Evolutionary conservation across 2,113 vertebrate species (phyloP).

Genomic region (Pygoscelis adeliae): DNA sequence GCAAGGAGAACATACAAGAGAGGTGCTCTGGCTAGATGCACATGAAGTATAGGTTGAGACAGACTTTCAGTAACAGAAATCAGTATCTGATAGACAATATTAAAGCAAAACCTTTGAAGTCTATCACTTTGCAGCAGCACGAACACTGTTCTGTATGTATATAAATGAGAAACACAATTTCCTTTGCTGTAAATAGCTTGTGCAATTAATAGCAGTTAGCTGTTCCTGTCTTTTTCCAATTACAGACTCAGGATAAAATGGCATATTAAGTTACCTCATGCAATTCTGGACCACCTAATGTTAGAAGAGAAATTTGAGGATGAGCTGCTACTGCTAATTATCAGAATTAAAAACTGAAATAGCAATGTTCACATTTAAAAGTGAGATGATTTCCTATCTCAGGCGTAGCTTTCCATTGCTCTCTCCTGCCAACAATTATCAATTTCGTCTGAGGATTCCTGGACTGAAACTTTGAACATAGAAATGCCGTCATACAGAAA

Average conservation of each 20-base stretch:
- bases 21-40: not conserved
- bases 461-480: not conserved
- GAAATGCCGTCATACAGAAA: not conserved
- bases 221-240: constrained; percentile 25
- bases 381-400: not conserved
- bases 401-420: not conserved
- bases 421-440: not conserved
- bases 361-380: not conserved
- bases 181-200: not conserved
- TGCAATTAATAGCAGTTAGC: not conserved
- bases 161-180: not conserved
- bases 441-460: not conserved
- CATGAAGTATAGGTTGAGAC: not conserved
- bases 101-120: not conserved
- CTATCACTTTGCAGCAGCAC: not conserved
- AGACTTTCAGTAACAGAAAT: not conserved
- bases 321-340: not conserved
- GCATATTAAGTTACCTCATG: not conserved
- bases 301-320: not conserved
- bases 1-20: not conserved
- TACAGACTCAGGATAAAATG: not conserved
- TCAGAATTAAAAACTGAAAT: constrained; percentile 3
- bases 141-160: not conserved
- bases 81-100: not conserved
- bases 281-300: not conserved